A percentile compares a stretch with the other conserved stretches of the same genome.
Evolutionary conservation across 2,113 vertebrate genomes (phyloP).

Genomic region (Leucopsar rothschildi): DNA sequence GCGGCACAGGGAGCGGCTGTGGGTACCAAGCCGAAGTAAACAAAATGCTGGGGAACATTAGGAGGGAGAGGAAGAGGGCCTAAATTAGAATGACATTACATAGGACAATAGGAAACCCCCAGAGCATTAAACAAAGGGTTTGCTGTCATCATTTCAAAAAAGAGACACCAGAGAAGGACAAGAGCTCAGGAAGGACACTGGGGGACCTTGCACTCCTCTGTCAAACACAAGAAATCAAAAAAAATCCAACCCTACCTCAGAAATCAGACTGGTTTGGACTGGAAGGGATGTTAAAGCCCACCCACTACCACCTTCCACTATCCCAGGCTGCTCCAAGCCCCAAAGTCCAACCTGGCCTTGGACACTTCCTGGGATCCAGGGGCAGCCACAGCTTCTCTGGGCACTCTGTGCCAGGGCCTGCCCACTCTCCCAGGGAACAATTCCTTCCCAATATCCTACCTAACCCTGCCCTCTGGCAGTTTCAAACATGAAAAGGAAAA

Average conservation of each 20-base stretch:
- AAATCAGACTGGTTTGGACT: background rate
- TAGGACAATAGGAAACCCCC: background rate
- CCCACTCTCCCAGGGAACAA: background rate
- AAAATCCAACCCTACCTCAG: background rate
- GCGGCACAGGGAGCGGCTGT: background rate
- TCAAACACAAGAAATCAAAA: background rate
- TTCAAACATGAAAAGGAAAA: background rate
- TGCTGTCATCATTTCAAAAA: background rate
- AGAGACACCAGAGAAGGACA: background rate
- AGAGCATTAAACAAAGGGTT: background rate
- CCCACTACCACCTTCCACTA: rapidly evolving
- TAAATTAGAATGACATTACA: background rate
- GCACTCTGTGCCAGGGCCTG: background rate
- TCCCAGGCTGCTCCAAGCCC: background rate
- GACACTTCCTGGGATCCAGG: background rate
- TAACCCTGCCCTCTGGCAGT: background rate
- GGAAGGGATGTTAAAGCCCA: background rate
- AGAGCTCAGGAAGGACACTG: background rate
- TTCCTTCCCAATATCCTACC: background rate
- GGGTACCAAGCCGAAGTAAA: background rate
- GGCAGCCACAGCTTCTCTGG: background rate
- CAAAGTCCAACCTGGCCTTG: background rate
- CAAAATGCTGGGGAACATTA: slow-evolving; percentile 8
- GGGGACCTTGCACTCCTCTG: background rate
- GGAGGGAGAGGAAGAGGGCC: background rate